A percentile compares a stretch with the other conserved stretches of the same genome.
Evolutionary conservation across 2,888 invertebrate genomes (phyloP).

Genomic region (Xestoiulus laeticollis): DNA sequence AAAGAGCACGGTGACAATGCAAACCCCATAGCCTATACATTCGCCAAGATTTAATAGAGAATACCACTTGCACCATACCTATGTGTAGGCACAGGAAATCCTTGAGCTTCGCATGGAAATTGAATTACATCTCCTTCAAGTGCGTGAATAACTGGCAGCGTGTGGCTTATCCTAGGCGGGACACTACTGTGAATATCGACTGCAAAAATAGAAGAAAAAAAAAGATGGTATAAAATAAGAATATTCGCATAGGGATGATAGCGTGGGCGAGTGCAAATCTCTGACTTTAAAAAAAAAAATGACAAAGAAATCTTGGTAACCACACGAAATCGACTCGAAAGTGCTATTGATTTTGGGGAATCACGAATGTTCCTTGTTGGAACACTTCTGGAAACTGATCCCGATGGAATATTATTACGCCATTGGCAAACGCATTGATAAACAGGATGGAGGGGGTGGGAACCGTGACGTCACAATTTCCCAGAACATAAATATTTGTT

Average conservation of each 20-base stretch:
- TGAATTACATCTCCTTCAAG: slow-evolving; percentile 51
- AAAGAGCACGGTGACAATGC: not conserved
- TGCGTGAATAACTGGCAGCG: slow-evolving; percentile 47
- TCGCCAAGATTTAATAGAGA: not conserved
- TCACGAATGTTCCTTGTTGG: not conserved
- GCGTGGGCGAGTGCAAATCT: not conserved
- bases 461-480: not conserved
- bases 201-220: slow-evolving; percentile 28
- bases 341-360: not conserved
- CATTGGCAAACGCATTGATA: not conserved
- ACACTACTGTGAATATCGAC: slow-evolving; percentile 53
- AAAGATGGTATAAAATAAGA: not conserved
- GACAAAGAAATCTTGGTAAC: not conserved
- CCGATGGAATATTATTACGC: not conserved
- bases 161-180: slow-evolving; percentile 51
- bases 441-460: not conserved
- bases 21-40: not conserved
- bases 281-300: not conserved
- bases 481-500: too few species aligned
- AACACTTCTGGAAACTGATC: not conserved
- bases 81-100: slow-evolving; percentile 53
- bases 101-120: slow-evolving; percentile 54
- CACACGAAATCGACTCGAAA: not conserved
- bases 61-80: not conserved
- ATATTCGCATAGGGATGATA: not conserved